Evolutionary conservation across 2,113 vertebrate species (phyloP).

Genomic region (Notiomystis cincta): DNA sequence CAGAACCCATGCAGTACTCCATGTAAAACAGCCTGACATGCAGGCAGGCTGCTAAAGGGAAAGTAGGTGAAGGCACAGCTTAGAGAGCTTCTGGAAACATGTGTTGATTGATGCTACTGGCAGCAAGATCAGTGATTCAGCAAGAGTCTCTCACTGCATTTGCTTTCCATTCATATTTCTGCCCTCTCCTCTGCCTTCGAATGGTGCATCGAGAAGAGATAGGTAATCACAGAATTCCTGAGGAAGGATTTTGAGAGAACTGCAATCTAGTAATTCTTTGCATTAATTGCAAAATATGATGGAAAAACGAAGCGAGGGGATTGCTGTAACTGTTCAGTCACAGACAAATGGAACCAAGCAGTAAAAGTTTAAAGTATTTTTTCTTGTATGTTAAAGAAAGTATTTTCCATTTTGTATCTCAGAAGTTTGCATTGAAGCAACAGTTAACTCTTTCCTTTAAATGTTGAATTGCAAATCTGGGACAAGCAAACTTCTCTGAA

Average conservation of each 20-base stretch:
- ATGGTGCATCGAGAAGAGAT: neutral
- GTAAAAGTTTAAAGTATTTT: neutral
- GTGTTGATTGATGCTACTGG: neutral
- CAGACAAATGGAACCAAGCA: neutral
- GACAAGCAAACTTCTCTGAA: neutral
- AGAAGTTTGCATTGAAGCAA: neutral
- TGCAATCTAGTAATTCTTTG: neutral
- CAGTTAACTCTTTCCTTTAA: neutral
- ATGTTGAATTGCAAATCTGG: neutral
- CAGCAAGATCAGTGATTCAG: neutral
- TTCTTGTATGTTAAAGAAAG: neutral
- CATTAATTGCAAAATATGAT: neutral
- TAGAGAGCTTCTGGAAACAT: neutral
- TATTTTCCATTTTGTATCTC: neutral
- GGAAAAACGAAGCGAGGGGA: neutral
- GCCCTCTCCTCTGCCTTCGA: neutral
- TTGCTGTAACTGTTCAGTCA: neutral
- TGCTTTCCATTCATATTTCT: neutral
- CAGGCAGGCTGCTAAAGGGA: neutral
- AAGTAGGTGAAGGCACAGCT: neutral
- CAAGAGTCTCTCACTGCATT: neutral
- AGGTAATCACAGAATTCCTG: neutral
- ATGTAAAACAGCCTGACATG: constrained; percentile 14
- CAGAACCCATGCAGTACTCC: neutral
- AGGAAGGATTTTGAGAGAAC: constrained; percentile 18